Base-by-base conservation (phyloP, 1,140 invertebrate genomes). In the Drosophila eugracilis region DNA sequence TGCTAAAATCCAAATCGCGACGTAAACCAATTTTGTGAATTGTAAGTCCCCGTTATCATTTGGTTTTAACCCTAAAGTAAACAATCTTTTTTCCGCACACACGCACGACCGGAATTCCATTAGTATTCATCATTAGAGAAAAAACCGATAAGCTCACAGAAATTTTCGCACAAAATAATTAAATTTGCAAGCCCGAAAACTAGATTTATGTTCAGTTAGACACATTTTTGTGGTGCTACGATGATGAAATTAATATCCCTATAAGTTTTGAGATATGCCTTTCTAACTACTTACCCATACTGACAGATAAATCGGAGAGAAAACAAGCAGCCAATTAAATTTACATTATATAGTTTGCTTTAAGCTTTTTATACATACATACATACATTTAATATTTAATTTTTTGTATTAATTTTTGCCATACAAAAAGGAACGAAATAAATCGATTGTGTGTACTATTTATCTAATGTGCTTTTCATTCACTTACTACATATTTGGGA, bases 291-390 rank as follows among this genome's bases (percentile, higher is more conserved):
- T 76, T 79, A 75, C 63, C 63, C 45, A 42, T 44, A 71, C 66
- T 67, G 73, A 62, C 75, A 58, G 67, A 62, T 74, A 28, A 39
- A 62, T 53, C 60, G 42, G 26, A 65, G 41, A 41, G 30, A 58
- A 66, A 67, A 62, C 34, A 54, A 78, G 75, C 78, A 86, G 65
- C 74, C 57, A 78, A 75, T 88, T 81, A 74, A 63, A 54, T 49
- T 65, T 80, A 81, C 53, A 75, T 86, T 79, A 84, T 76, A 76
- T 76, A 85, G 76, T 86, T 86, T 86, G 83, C 84, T 86, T 78
- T 88, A 88, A 86, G 83, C 83, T 86, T 86, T 86, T 86, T 86
- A 86, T 86, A 86, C 73, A 85, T 88, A 84, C 72, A 85, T 86
- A 81, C 77, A 79, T 83, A 75, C 53, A 63, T 74, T 62, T 83